Base-by-base conservation (phyloP, 2,113 vertebrate species). In the Oncorhynchus masou region DNA sequence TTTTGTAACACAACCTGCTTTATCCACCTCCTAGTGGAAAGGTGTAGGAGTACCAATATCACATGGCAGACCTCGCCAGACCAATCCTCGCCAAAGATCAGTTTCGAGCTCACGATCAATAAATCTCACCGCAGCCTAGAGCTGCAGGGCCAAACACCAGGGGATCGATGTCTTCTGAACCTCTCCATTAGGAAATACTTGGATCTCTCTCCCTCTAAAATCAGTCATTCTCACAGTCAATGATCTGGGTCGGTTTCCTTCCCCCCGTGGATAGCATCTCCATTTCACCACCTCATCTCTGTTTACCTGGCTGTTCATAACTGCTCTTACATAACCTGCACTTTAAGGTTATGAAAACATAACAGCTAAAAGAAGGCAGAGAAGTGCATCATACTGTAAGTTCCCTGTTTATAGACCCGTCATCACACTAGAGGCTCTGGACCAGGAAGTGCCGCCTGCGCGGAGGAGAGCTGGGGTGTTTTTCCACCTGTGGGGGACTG, bases 241-340 rank as follows among this genome's bases (percentile, higher is more conserved):
- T 16, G 4, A 20, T 57, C 16, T 57, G 20, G 39, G 39, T 45
- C 59, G 11, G n/a, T 19, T 54, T 19, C 19, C 7, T 62, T n/a
- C n/a, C 24, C n/a, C 59, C n/a, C 59, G 31, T 59, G 34, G 3
- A 54, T 25, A 19, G 7, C 39, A 7, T 70, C 20, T 39, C 74
- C n/a, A 45, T 70, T 9, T 69, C 25, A 24, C 11, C 19, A 19
- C 16, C 6, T 5, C 6, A 5, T 59, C 27, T 49, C 60, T 48
- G 5, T 77, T 64, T 5, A 48, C 68, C 54, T 65, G 75, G 54
- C 71, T 65, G 11, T 12, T 16, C 25, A 64, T 25, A 62, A 48
- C 27, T 24, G 48, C 51, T 54, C 68, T 70, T 76, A 64, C 64
- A 48, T 16, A 80, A 72, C 59, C 62, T 27, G 24, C 27, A 54